Base-by-base conservation (phyloP, 2,888 invertebrate species). In the Eutolmus rufibarbis region DNA sequence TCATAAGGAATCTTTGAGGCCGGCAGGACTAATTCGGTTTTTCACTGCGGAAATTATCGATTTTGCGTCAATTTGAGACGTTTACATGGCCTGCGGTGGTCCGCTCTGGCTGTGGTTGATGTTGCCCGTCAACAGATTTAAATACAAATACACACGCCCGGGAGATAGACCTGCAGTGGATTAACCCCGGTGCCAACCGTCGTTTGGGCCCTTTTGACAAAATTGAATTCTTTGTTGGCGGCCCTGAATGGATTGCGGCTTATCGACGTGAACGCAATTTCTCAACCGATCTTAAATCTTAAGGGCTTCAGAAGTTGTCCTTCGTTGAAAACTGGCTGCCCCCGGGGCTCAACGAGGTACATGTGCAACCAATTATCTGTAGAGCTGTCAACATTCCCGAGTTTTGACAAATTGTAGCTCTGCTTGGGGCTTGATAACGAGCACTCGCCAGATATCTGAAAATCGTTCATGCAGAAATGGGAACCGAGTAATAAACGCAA, bases 41-140 rank as follows among this genome's bases (percentile, higher is more conserved):
- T 43, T 82, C 51, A 43, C 9, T 51, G 57, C 43, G 66, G 23
- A 66, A 82, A 82, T 82, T 57, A 82, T 82, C 82, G 82, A 82
- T 82, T 82, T 82, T 82, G 31, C 82, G 56, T 82, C 82, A 82
- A 82, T 56, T 82, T 82, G 57, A 19, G 81, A 82, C 51, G 56
- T 82, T 82, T 82, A 82, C 82, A 82, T 82, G 19, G 56, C 57
- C 57, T 82, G 78, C 78, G 40, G 78, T 78, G 19, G 16, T 46
- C 4, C 3, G 43, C 28, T 19, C n/a, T 7, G 78, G 46, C 78
- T 40, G 43, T 16, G n/a, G n/a, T 7, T 78, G 40, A 78, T 78
- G 78, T 78, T 19, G 40, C 19, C 43, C 40, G 23, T 40, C 43
- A 78, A 9, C 16, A 23, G 78, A 78, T 78, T 78, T 78, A 43